Evolutionary conservation across 2,113 vertebrate species (phyloP).

Genomic region (Piaya cayana): DNA sequence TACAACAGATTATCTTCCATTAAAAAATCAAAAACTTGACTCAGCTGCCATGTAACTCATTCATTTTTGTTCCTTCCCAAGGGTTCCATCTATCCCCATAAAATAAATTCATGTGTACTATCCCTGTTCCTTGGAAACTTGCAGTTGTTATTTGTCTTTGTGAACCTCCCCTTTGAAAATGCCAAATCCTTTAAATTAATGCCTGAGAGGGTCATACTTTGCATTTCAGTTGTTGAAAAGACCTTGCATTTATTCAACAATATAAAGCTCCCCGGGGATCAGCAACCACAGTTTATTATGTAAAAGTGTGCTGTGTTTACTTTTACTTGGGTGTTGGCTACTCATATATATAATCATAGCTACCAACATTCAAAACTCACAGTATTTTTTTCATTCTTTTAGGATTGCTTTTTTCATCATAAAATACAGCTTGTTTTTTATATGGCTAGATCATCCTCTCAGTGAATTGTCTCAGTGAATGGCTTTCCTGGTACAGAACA

Average conservation of each 20-base stretch:
- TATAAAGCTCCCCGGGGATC: conserved; percentile 33
- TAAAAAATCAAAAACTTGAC: conserved; percentile 26
- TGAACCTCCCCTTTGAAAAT: conserved; percentile 56
- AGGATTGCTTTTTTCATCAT: background rate
- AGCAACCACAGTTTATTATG: background rate
- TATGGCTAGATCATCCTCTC: background rate
- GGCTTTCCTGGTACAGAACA: background rate
- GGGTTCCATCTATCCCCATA: conserved; percentile 41
- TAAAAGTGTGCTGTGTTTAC: conserved; percentile 22
- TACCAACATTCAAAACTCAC: background rate
- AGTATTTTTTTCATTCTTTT: background rate
- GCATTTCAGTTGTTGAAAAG: conserved; percentile 67
- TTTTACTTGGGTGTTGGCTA: background rate
- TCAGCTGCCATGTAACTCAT: conserved; percentile 35
- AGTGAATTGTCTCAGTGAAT: background rate
- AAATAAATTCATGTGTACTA: conserved; percentile 50
- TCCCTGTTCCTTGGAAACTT: conserved; percentile 50
- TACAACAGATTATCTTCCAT: conserved; percentile 49
- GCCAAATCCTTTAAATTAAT: conserved; percentile 66
- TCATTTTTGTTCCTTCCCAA: conserved; percentile 27
- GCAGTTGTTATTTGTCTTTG: conserved; percentile 59
- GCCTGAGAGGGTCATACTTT: conserved; percentile 61
- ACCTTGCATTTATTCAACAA: conserved; percentile 45
- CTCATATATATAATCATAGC: background rate
- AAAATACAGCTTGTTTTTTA: background rate